Percentiles rank a stretch among this genome's conserved stretches.
Conservation (phyloP, 2,797 vertebrate species). For the Pelobates cultripes region DNA sequence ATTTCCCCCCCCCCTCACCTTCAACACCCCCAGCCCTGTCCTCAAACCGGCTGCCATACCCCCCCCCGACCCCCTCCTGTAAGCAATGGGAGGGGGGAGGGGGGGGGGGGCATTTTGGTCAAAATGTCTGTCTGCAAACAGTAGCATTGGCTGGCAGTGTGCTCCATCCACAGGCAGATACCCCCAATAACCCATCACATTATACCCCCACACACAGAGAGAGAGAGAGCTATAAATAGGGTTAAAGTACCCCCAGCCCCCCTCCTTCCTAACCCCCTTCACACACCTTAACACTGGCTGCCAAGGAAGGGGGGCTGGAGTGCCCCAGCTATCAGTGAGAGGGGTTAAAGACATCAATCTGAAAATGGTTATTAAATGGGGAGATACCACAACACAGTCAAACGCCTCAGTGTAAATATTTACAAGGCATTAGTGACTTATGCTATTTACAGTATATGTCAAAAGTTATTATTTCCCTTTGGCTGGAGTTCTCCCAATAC, state of each 20-base stretch:
- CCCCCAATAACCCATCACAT: too few species aligned
- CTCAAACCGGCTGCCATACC: slow-evolving; percentile 53
- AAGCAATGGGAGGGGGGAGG: not conserved
- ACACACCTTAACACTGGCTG: too few species aligned
- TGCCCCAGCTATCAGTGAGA: too few species aligned
- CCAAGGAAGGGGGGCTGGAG: too few species aligned
- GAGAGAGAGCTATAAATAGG: not conserved
- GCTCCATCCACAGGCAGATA: not conserved
- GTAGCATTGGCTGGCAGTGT: slow-evolving; percentile 58
- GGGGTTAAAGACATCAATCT: too few species aligned
- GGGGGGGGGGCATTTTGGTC: slow-evolving; percentile 24
- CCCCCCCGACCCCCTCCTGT: slow-evolving; percentile 6
- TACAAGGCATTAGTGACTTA: slow-evolving; percentile 75
- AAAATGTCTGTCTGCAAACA: slow-evolving; percentile 73
- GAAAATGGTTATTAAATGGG: not conserved
- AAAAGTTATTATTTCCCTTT: slow-evolving; percentile 73
- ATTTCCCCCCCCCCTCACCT: slow-evolving; percentile 59
- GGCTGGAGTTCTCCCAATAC: slow-evolving; percentile 62
- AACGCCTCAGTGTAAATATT: slow-evolving; percentile 74
- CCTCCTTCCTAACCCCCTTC: slow-evolving; percentile 57
- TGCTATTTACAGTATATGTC: slow-evolving; percentile 70
- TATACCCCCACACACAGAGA: too few species aligned
- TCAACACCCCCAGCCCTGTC: slow-evolving; percentile 56
- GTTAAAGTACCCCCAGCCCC: slow-evolving; percentile 45
- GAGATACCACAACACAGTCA: slow-evolving; percentile 58